A percentile compares a stretch with the other conserved stretches of the same genome.
Conservation (phyloP, 2,797 vertebrate genomes). For the Manis crassicaudata region DNA sequence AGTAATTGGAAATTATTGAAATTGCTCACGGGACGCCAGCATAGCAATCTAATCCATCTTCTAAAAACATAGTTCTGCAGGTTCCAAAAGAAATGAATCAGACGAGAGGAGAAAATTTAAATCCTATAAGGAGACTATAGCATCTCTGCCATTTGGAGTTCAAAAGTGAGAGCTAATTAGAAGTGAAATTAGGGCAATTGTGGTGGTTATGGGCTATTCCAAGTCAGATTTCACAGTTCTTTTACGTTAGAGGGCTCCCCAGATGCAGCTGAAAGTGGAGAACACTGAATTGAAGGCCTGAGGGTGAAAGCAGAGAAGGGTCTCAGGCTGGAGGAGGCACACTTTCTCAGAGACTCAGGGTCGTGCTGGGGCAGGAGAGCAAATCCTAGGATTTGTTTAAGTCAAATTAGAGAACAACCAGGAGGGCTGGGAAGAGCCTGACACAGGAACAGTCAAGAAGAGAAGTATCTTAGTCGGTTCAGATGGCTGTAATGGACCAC, state of each 20-base stretch:
- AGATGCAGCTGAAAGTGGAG: not conserved
- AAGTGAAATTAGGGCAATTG: not conserved
- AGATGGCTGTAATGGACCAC: not conserved
- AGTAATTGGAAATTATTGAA: not conserved
- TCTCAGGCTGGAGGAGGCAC: not conserved
- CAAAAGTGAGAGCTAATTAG: not conserved
- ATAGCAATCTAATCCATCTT: not conserved
- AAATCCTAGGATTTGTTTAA: not conserved
- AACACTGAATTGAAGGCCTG: no score
- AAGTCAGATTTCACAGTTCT: not conserved
- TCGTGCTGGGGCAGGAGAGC: not conserved
- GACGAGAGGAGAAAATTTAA: not conserved
- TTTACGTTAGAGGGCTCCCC: not conserved
- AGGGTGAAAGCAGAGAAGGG: not conserved
- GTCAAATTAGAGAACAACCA: not conserved
- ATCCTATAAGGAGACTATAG: not conserved
- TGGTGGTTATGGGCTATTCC: not conserved
- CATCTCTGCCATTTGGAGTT: not conserved
- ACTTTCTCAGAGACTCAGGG: not conserved
- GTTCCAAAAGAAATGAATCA: not conserved
- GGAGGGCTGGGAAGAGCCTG: not conserved
- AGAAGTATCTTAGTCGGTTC: not conserved
- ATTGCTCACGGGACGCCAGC: not conserved
- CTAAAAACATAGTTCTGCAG: not conserved
- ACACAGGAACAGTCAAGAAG: not conserved